Base-by-base conservation (phyloP, 2,888 invertebrate species). In the Rhagonycha fulva region DNA sequence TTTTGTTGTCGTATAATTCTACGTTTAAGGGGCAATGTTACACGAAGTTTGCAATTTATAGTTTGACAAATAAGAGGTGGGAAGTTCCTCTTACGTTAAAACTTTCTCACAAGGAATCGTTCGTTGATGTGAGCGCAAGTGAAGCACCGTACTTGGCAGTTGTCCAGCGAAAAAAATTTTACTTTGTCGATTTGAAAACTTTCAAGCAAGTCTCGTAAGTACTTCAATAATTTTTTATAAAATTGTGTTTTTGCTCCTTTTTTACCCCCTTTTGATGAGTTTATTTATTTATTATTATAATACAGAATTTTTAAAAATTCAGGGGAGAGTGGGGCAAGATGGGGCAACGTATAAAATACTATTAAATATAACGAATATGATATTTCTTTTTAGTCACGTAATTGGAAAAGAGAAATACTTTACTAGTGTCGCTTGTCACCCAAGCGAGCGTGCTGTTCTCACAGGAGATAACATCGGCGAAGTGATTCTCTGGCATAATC, bases 391-490 rank as follows among this genome's bases (percentile, higher is more conserved):
- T 68, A 84, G 84, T 26, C 73, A 78, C 70, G 67, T 14, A 1
- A 82, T 82, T 14, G 72, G 80, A 14, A 70, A 80, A n/a, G 79
- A 75, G 14, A 79, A 80, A 0, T 32, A 24, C 23, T 89, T 93
- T 61, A 94, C 93, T 0, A 92, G 92, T 80, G 88, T 95, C 4
- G 89, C 91, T 0, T 91, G 92, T 74, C 94, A 95, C 87, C 94
- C 94, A 0, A 87, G 86, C 19, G 92, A 93, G 75, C 88, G 90
- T 81, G 87, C 91, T 81, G 87, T 94, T 10, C 92, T 94, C 3
- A 93, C 93, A 0, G 95, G 95, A 10, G 93, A 94, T 87, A 88
- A 87, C 60, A 87, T 87, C 61, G 95, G 95, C 0, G 88, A 91
- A 74, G 89, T 94, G 14, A 82, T 91, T 14, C 83, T 94, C 11